Evolutionary conservation across 2,888 invertebrate species (phyloP), one percentile per base, ranked within the genome.

Genomic region (Apomyelois bistriatella): DNA sequence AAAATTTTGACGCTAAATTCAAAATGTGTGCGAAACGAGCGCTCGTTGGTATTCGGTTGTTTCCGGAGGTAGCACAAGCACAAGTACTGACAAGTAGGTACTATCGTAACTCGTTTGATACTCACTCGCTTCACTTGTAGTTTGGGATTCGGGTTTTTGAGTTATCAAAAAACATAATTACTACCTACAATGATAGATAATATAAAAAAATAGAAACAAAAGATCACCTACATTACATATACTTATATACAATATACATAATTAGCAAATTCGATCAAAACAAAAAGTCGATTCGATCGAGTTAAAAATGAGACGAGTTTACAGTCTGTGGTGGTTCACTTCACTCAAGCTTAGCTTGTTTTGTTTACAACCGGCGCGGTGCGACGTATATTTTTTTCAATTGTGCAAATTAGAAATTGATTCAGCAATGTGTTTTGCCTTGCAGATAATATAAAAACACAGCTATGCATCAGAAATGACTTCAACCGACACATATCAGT

Each of bases 401-500:
- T 35, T 40, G 9, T 16, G 8, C 3, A 5, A 8, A 28, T 15
- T 40, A 10, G 8, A 51, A 50, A 50, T 52, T 42, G 43, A 17
- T n/a, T 7, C 7, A 38, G 8, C 40, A 32, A 30, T 46, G 15
- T 53, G 9, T 52, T 54, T 51, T 53, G 40, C 28, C 35, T 51
- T 48, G 48, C 60, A 71, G 66, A 68, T 67, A 65, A 58, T 50
- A 61, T 57, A 53, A 61, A 60, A 46, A 52, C 56, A 55, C n/a
- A 58, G 54, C 62, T 63, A 65, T 59, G 54, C 52, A 56, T 52
- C 47, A 50, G 76, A 63, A 64, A 90, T 90, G 85, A 90, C 89
- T 65, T 86, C 91, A 57, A 91, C 92, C 69, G 96, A 96, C 82
- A 96, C 96, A 68, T 96, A 96, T 82, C 96, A 96, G 83, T 91